Percentiles rank a stretch among this genome's conserved stretches.
Conservation (phyloP, 1,140 invertebrate species). For the Aphis craccivora region DNA sequence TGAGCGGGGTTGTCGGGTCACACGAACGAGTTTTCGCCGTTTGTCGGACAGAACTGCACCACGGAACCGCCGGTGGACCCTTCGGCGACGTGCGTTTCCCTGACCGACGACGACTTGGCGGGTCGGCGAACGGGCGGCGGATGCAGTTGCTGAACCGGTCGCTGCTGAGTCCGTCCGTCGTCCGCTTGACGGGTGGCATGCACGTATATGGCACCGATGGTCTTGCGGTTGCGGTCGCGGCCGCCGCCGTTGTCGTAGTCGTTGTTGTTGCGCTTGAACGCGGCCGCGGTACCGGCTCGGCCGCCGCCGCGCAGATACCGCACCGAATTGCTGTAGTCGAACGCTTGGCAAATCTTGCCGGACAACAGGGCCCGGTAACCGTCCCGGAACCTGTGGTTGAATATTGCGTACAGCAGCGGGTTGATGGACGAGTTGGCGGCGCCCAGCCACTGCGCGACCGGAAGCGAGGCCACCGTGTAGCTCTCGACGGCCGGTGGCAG, state of each 20-base stretch:
- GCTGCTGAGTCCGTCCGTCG: neutral
- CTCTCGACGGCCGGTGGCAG: slow-evolving; percentile 76
- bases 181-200: neutral
- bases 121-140: neutral
- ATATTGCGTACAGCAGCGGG: slow-evolving; percentile 94
- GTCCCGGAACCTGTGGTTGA: slow-evolving; percentile 93
- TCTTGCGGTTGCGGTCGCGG: neutral
- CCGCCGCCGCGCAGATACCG: neutral
- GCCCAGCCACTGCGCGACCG: slow-evolving; percentile 95
- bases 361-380: slow-evolving; percentile 90
- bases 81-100: neutral
- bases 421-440: slow-evolving; percentile 97
- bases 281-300: neutral
- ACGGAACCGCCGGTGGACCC: neutral
- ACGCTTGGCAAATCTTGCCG: slow-evolving; percentile 79
- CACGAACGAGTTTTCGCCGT: slow-evolving; percentile 26
- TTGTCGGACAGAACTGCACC: slow-evolving; percentile 16
- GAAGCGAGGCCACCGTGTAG: slow-evolving; percentile 80
- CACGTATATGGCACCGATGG: slow-evolving; percentile 41
- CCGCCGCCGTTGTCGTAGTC: neutral
- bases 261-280: neutral
- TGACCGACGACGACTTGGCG: neutral
- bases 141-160: neutral
- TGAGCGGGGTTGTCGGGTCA: neutral
- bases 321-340: slow-evolving; percentile 83